Base-by-base conservation (phyloP, 2,113 vertebrate genomes). In the Archilochus colubris region DNA sequence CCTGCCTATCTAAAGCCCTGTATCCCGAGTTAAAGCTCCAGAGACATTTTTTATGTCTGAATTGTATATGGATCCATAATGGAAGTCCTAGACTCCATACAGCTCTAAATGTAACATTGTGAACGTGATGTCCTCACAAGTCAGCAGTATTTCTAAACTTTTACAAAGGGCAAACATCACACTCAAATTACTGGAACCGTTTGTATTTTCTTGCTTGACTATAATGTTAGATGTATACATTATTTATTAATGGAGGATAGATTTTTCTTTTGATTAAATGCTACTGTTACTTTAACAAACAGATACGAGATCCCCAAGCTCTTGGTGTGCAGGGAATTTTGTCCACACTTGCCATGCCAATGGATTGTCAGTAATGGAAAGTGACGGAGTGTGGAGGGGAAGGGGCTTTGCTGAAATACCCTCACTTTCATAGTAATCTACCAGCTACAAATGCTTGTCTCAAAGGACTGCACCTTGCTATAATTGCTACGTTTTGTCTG, bases 261-360 rank as follows among this genome's bases (percentile, higher is more conserved):
- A 89, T 96, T 97, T 96, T 96, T 94, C 96, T 97, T 97, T 97
- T 97, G 94, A 97, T 97, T 97, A 97, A 97, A 97, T 96, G 91
- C 86, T 96, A 96, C 96, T 79, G 86, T 97, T 97, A 97, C 93
- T 95, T 97, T 97, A 96, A 96, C 97, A 97, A 97, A 96, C 92
- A 96, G 96, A 95, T 95, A 95, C 15, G 87, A 83, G 93, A 94
- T 97, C 95, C 96, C 97, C 66, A 96, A 93, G 95, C 95, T 95
- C 97, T 91, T 6, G 4, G 76, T 91, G 84, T 59, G 76, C 82
- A 83, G 75, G 91, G 91, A 95, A 91, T 94, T 96, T 95, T 97
- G 97, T 88, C 96, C 91, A 95, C 1, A 3, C 44, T 62, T 78
- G 72, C 89, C 88, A 67, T 79, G 84, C 93, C 94, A 95, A 82